These are phyloP conservation scores for Epinotia nisella DNA, from an alignment of 2,888 invertebrate genomes.

Conservation along the genomic window DNA sequence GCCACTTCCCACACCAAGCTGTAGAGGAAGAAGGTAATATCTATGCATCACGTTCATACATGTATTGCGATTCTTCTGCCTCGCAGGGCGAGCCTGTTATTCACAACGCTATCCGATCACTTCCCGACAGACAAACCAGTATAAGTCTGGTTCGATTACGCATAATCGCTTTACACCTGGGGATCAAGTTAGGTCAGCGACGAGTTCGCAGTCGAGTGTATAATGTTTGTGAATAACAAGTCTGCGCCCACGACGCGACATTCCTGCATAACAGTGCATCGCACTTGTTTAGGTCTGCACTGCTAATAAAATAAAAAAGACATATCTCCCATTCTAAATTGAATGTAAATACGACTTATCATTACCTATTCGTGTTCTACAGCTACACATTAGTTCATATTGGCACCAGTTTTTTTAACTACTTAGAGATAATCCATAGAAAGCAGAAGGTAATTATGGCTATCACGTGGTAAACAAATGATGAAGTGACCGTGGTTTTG, in stretches of 20 bases:
- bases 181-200: neutral
- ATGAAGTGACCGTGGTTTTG: neutral
- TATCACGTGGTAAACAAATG: neutral
- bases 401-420: neutral
- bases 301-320: conserved; percentile 21
- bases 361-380: neutral
- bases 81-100: neutral
- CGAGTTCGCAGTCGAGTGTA: neutral
- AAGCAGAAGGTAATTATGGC: neutral
- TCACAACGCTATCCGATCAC: neutral
- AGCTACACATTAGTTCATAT: neutral
- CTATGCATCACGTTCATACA: neutral
- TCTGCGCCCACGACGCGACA: conserved; percentile 33
- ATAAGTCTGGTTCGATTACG: neutral
- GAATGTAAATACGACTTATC: conserved; percentile 17
- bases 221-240: neutral
- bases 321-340: conserved; percentile 1
- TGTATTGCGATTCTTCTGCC: conserved; percentile 2
- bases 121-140: neutral
- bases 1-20: conserved; percentile 3
- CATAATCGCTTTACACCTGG: neutral
- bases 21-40: conserved; percentile 1
- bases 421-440: neutral
- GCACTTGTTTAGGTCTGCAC: conserved; percentile 30
- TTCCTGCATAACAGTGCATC: conserved; percentile 27